Percentiles rank a stretch among this genome's conserved stretches.
Evolutionary conservation across 2,888 invertebrate species (phyloP).

Genomic region (Ophonus ardosiacus): DNA sequence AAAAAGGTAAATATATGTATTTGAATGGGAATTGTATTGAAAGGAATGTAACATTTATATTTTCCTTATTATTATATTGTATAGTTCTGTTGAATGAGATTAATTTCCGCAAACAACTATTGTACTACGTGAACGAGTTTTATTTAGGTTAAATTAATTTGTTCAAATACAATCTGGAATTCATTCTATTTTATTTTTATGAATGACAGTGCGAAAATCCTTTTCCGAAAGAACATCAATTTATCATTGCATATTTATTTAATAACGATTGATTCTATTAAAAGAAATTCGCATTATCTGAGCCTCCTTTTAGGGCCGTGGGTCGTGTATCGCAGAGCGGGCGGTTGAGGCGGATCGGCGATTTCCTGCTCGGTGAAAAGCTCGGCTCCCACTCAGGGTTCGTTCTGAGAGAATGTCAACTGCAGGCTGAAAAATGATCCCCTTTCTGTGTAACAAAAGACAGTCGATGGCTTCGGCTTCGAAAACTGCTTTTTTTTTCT

Average conservation of each 20-base stretch:
- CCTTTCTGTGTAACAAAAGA: constrained; percentile 60
- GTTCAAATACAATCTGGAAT: background rate
- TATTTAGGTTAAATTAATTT: background rate
- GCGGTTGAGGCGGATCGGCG: background rate
- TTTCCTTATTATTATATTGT: too few species aligned
- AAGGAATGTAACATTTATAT: too few species aligned
- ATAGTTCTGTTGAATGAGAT: too few species aligned
- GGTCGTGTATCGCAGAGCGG: constrained; percentile 32
- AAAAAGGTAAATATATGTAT: too few species aligned
- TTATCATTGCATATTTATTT: constrained; percentile 39
- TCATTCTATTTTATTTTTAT: background rate
- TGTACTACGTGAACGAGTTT: background rate
- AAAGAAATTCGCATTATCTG: constrained; percentile 47
- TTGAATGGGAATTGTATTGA: too few species aligned
- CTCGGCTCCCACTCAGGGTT: background rate
- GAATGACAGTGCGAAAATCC: background rate
- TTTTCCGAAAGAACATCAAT: background rate
- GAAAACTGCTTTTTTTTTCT: constrained; percentile 32
- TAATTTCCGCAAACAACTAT: background rate
- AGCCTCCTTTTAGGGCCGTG: constrained; percentile 26
- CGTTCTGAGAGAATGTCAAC: constrained; percentile 57
- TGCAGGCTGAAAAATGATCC: constrained; percentile 60
- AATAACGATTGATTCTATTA: constrained; percentile 35
- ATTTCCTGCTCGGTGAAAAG: constrained; percentile 47
- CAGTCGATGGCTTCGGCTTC: constrained; percentile 46